phyloP scores from a whole-genome alignment of 2,797 vertebrate genomes.

The Pitangus sulphuratus region DNA sequence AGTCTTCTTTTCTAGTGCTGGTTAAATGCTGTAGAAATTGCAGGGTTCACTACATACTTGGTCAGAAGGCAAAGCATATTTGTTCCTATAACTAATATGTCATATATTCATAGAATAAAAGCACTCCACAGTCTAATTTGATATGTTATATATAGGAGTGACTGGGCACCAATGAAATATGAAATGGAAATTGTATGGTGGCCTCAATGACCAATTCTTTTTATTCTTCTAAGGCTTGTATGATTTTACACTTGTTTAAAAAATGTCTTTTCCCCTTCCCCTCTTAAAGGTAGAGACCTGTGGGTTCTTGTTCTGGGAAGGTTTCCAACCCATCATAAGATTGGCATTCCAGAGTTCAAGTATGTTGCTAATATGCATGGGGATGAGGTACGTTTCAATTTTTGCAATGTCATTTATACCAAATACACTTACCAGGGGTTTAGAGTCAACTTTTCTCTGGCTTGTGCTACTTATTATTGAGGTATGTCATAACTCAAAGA shows the following conservation, averaged over 20 bases:
- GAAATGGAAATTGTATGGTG: neutral
- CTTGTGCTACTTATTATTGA: neutral
- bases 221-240: slow-evolving; percentile 4
- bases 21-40: neutral
- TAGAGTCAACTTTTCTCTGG: neutral
- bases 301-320: slow-evolving; percentile 93
- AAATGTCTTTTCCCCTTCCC: slow-evolving; percentile 66
- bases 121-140: neutral
- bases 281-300: slow-evolving; percentile 88
- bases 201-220: neutral
- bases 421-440: neutral
- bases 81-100: neutral
- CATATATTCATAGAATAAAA: neutral
- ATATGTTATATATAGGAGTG: neutral
- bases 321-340: slow-evolving; percentile 84
- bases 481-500: neutral
- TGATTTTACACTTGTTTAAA: slow-evolving; percentile 41
- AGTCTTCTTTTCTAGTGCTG: neutral
- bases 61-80: neutral
- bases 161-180: neutral
- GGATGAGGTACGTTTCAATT: slow-evolving; percentile 88
- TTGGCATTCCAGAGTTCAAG: slow-evolving; percentile 96
- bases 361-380: slow-evolving; percentile 98
- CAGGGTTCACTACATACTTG: neutral
- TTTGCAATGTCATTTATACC: slow-evolving; percentile 49